Evolutionary conservation across 92 coral and sea anemone species (phyloP).

Genomic region (Bergia sp.): DNA sequence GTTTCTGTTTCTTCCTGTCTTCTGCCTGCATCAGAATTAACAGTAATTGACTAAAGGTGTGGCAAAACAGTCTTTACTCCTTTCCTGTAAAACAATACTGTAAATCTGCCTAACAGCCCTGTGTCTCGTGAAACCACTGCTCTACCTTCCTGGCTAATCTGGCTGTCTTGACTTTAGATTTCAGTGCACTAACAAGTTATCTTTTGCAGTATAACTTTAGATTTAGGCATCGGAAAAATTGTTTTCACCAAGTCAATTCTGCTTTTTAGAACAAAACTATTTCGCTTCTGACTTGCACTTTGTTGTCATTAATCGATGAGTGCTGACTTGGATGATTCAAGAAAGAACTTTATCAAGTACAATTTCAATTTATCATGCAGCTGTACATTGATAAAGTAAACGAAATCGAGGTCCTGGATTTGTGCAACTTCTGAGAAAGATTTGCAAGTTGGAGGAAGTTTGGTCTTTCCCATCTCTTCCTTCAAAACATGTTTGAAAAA

Average conservation of each 20-base stretch:
- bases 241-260: no score
- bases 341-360: no score
- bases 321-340: no score
- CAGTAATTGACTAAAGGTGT: background rate
- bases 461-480: conserved; percentile 28
- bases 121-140: conserved; percentile 21
- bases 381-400: no score
- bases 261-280: no score
- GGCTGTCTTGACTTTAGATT: conserved; percentile 6
- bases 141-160: conserved; percentile 11
- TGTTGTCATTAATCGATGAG: no score
- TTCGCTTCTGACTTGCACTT: no score
- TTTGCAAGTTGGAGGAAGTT: conserved; percentile 4
- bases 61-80: conserved; percentile 25
- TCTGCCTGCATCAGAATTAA: background rate
- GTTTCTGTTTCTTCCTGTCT: conserved; percentile 30
- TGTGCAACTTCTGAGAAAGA: conserved; percentile 10
- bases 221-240: no score
- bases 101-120: background rate
- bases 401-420: no score
- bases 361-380: no score
- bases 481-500: conserved; percentile 27
- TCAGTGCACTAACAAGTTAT: background rate
- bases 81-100: conserved; percentile 23
- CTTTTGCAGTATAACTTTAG: background rate